phyloP scores from a whole-genome alignment of 1,140 invertebrate genomes.

The Sycophaga agraensis region DNA sequence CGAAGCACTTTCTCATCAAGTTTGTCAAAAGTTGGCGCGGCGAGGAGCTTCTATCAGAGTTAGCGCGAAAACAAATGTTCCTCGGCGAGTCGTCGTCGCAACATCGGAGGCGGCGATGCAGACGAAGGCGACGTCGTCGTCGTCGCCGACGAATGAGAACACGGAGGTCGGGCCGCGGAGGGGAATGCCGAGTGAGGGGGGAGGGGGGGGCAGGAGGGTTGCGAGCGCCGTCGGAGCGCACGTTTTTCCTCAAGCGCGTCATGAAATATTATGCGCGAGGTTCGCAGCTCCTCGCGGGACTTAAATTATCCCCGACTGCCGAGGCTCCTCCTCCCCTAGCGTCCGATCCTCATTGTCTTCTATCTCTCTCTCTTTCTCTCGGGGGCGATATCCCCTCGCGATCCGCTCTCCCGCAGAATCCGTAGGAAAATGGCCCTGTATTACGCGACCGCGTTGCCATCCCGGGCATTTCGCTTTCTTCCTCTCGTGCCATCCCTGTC shows the following conservation, averaged over 20 bases:
- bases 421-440: neutral
- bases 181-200: neutral
- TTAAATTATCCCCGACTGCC: conserved; percentile 30
- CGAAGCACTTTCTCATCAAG: neutral
- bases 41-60: conserved; percentile 32
- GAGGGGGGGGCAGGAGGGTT: too few species aligned
- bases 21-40: conserved; percentile 25
- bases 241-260: conserved; percentile 19
- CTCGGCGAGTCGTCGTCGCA: conserved; percentile 10
- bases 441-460: neutral
- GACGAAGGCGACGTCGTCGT: neutral
- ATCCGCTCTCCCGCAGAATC: neutral
- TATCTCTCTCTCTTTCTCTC: neutral
- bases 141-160: neutral
- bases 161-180: too few species aligned
- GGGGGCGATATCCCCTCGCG: neutral
- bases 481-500: neutral
- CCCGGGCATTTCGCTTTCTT: neutral
- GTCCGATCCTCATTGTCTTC: neutral
- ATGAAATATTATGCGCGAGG: conserved; percentile 33
- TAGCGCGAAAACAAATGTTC: conserved; percentile 40
- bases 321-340: too few species aligned
- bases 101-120: neutral
- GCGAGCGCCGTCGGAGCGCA: neutral
- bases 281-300: conserved; percentile 19